Evolutionary conservation across 2,888 invertebrate species (phyloP), one percentile per base, ranked within the genome.

Genomic region (Cecidostiba fungosa): DNA sequence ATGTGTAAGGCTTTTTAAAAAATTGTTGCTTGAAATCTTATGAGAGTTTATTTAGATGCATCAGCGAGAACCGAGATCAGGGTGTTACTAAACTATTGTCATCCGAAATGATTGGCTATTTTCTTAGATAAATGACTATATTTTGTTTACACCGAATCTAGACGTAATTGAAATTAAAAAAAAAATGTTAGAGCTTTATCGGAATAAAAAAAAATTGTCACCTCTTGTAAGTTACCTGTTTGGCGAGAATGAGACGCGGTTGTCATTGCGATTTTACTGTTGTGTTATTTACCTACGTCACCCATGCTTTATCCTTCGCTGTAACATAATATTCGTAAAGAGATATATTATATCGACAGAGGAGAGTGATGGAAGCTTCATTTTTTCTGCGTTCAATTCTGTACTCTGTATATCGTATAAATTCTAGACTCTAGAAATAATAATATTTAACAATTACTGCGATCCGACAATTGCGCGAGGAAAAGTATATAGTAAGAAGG

Each of bases 1-100:
- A 84, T 76, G 69, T 83, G 79, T 80, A 77, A 83, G 84, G 83
- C 81, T 85, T 86, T 87, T 83, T 5, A 23, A 77, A 85, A 85
- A 83, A 80, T 82, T 85, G 79, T 85, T 86, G 78, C 84, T 77
- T 81, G 3, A 77, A 81, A 74, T 73, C 26, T 79, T 73, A 82
- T 66, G 79, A n/a, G 79, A 85, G 82, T 86, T 62, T 82, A 86
- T 85, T 85, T 62, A 23, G 72, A 36, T 36, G 73, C 14, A 82
- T 83, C 23, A 8, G 73, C 43, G 80, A 77, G 16, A 85, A 47
- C 74, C 78, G 76, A 85, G 82, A 82, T 85, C 85, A 82, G 82
- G 82, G 82, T 85, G 70, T 79, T 85, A 73, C 66, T 73, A 73
- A 26, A 77, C 59, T 26, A 50, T 16, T 66, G 77, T 50, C 73